Conservation (phyloP, 1,140 invertebrate genomes). For the Dolichoris vasculosae region DNA sequence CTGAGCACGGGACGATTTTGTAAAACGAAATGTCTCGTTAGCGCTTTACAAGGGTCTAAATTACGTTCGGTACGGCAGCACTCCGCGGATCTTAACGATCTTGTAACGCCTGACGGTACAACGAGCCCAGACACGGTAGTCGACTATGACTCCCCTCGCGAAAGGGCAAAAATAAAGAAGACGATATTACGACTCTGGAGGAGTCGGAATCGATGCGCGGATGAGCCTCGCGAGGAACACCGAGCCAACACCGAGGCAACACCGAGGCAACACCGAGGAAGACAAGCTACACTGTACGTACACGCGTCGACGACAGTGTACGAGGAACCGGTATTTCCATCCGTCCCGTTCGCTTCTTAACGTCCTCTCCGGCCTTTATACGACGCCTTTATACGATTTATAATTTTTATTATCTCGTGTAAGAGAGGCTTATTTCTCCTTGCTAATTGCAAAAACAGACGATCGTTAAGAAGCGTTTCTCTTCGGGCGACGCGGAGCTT, state of each 20-base stretch:
- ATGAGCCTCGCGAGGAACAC: neutral
- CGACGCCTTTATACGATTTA: slow-evolving; percentile 43
- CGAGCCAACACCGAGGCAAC: neutral
- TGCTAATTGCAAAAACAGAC: slow-evolving; percentile 51
- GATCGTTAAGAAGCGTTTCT: slow-evolving; percentile 43
- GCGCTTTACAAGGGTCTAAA: slow-evolving; percentile 71
- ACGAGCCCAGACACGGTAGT: slow-evolving; percentile 49
- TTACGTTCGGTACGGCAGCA: slow-evolving; percentile 59
- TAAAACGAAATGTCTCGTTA: slow-evolving; percentile 72
- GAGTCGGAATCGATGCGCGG: slow-evolving; percentile 1
- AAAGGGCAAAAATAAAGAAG: neutral
- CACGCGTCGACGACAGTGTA: neutral
- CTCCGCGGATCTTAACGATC: slow-evolving; percentile 66
- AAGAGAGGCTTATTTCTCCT: slow-evolving; percentile 30
- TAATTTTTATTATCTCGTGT: slow-evolving; percentile 51
- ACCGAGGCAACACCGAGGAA: neutral
- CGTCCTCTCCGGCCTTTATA: neutral
- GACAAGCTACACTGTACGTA: neutral
- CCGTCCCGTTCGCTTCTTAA: neutral
- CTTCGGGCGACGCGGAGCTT: neutral
- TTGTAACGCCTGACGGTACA: slow-evolving; percentile 53
- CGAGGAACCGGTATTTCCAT: slow-evolving; percentile 51
- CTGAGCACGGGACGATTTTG: slow-evolving; percentile 66
- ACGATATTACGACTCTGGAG: neutral
- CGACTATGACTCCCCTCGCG: neutral